phyloP scores from a whole-genome alignment of 2,113 vertebrate species.

The Hypomesus transpacificus region DNA sequence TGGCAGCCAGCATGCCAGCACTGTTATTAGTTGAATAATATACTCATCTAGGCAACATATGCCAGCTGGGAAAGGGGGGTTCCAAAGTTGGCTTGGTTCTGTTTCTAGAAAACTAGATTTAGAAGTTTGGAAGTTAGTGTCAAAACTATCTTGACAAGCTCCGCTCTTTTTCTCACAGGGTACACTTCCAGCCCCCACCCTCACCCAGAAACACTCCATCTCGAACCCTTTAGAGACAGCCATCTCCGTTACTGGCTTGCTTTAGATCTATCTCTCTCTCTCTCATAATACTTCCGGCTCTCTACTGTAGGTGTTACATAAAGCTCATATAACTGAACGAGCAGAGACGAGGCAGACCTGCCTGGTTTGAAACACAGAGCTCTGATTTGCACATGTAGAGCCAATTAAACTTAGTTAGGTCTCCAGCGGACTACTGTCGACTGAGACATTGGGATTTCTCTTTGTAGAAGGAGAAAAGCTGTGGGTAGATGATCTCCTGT shows the following conservation, averaged over 20 bases:
- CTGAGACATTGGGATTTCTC: not conserved
- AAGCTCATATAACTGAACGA: not conserved
- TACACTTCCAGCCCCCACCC: not conserved
- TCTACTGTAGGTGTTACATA: slow-evolving; percentile 2
- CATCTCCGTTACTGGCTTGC: not conserved
- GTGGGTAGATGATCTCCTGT: slow-evolving; percentile 19
- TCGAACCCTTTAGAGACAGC: not conserved
- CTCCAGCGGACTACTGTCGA: slow-evolving; percentile 1
- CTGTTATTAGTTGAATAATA: no score
- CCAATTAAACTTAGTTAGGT: slow-evolving; percentile 34
- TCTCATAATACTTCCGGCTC: not conserved
- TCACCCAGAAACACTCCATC: not conserved
- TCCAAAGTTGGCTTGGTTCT: slow-evolving; percentile 8
- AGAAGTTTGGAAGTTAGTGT: not conserved
- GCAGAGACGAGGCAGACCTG: slow-evolving; percentile 6
- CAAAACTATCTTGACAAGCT: not conserved
- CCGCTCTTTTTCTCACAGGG: not conserved
- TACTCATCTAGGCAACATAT: no score
- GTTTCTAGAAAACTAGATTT: slow-evolving; percentile 21
- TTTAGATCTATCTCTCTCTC: not conserved
- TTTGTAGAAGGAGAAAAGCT: slow-evolving; percentile 7
- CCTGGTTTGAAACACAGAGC: slow-evolving; percentile 33
- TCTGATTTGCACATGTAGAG: slow-evolving; percentile 40
- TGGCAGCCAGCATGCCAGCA: slow-evolving; percentile 24
- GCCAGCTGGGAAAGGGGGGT: not conserved